Base-by-base conservation (phyloP, 2,113 vertebrate species). In the Himantopus leucocephalus region DNA sequence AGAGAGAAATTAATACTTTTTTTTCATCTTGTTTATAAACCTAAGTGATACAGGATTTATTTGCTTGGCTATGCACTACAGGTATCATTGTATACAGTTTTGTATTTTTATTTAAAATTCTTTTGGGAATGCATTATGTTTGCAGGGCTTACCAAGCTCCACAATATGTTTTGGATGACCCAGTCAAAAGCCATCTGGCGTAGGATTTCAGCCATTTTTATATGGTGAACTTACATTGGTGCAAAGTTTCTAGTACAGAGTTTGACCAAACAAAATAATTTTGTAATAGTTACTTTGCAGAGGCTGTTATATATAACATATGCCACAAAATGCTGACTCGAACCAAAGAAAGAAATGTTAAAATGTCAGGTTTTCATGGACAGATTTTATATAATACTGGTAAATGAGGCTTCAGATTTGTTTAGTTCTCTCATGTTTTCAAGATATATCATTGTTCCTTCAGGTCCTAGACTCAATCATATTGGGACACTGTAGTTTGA, bases 41-140 rank as follows among this genome's bases (percentile, higher is more conserved):
- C 74, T 94, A 92, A 94, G 77, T 94, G 85, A n/a, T 95, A 68
- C 52, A 91, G 91, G 76, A 93, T 97, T 87, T 95, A 86, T 94
- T 97, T 97, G 52, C 71, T 96, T 96, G 87, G 64, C 70, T 94
- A 37, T 90, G 45, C 20, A 27, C 23, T 66, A 4, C 17, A 63
- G 62, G 32, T 90, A 53, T 96, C 84, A 93, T 90, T 97, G 52
- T 80, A 94, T 92, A 89, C 67, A 92, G 81, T 85, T 96, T 80
- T 97, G 72, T 83, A 56, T 80, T 79, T 85, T 85, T 67, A 79
- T 86, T 91, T 96, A 16, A n/a, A 67, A 75, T 80, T 85, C 63
- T 93, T 96, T 81, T 30, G 87, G 89, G 23, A 89, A 21, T 72
- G 94, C 82, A 30, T 85, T 89, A 64, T 73, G 47, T 91, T 95